Conservation (phyloP, 2,888 invertebrate genomes). For the Caenorhabditis sinica region DNA sequence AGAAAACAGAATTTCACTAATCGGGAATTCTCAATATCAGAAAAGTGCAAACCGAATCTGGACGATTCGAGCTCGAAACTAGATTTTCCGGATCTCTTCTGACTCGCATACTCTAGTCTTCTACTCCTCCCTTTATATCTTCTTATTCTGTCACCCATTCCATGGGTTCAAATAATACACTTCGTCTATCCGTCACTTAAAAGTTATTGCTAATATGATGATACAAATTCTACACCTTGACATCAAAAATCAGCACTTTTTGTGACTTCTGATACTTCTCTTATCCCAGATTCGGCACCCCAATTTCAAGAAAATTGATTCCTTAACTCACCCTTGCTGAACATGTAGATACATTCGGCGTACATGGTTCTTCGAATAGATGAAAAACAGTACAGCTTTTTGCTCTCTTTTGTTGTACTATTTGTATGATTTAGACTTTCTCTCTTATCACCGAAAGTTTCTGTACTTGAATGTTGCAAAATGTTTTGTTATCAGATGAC, state of each 20-base stretch:
- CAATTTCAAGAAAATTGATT: background rate
- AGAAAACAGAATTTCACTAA: background rate
- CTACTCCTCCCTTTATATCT: background rate
- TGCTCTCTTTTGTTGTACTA: background rate
- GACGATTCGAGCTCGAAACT: background rate
- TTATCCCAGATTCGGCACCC: background rate
- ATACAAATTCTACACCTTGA: background rate
- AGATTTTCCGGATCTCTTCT: background rate
- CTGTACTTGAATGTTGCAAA: slow-evolving; percentile 1
- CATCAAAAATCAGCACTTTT: background rate
- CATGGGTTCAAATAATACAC: background rate
- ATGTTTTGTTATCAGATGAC: slow-evolving; percentile 13
- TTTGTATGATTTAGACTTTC: background rate
- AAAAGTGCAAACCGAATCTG: no score
- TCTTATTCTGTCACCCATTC: background rate
- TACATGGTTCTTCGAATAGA: background rate
- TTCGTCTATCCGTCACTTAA: background rate
- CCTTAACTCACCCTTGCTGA: background rate
- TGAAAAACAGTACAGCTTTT: background rate
- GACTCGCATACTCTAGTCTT: background rate
- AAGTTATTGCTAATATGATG: background rate
- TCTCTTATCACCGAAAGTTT: slow-evolving; percentile 4
- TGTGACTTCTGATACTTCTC: background rate
- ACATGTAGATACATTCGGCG: background rate
- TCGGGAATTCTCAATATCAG: no score